Base-by-base conservation (phyloP, 2,797 vertebrate genomes). In the Crenuchus spilurus region DNA sequence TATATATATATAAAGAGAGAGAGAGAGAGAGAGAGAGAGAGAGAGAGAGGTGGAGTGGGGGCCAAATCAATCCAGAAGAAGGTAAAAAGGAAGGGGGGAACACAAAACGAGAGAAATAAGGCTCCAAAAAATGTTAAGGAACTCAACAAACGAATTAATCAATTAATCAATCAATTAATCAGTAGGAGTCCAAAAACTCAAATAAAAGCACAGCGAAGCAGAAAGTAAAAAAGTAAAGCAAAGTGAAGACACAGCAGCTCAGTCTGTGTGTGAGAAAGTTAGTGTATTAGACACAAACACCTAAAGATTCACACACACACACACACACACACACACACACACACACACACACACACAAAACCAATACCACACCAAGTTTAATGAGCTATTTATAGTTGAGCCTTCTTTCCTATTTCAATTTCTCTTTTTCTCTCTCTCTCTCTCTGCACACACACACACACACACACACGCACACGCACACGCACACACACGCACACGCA, bases 31-130 rank as follows among this genome's bases (percentile, higher is more conserved):
- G 16, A 62, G 41, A 37, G 8, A 30, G 49, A 42, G 24, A 37
- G 31, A 16, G 30, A 67, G 20, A 35, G 46, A 68, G 48, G n/a
- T 35, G 55, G 22, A 46, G 41, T 31, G 62, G 87, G 86, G 84
- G 57, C 52, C 85, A 87, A 88, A 87, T 86, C 81, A 86, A 89
- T 88, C 84, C n/a, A 79, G 86, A 87, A 87, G 87, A 72, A 69
- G 65, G 69, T 84, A 80, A 76, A 87, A 86, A 89, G 86, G 87
- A 89, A 72, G 26, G 88, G 91, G 91, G 91, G 90, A 91, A 92
- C 90, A 92, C 89, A 93, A 92, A 92, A 93, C 82, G 84, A 91
- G 91, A 93, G 86, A 91, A 92, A 93, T 93, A 92, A 92, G 90
- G 88, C 89, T 90, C 90, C 85, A 84, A 92, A 48, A 87, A 87